Base-by-base conservation (phyloP, 2,888 invertebrate species). In the Ophion costatus region DNA sequence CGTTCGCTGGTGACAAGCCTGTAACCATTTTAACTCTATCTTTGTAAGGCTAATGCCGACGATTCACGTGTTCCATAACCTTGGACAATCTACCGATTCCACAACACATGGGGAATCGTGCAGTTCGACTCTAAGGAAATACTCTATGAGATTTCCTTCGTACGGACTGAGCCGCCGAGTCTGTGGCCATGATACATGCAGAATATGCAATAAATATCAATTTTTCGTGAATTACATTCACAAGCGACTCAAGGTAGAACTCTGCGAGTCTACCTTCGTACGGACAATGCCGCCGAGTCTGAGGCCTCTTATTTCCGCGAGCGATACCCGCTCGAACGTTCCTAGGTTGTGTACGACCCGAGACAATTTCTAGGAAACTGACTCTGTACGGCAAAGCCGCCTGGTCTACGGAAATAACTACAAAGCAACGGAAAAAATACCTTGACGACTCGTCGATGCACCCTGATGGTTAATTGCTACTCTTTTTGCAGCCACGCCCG, bases 281-380 rank as follows among this genome's bases (percentile, higher is more conserved):
- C 75, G 79, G 70, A 61, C 59, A 83, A 79, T 63, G 59, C 76
- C 76, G 76, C 80, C 76, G 76, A 80, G 80, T 83, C 76, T 64
- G 71, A 71, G 80, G 66, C 33, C 76, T 3, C 56, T 66, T 76
- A 76, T 67, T 76, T 67, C 67, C 80, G 59, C 71, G 69, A 74
- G 77, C 74, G 61, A 80, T 59, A 66, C 66, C 75, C 80, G 66
- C 76, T 76, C 64, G 70, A 79, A 84, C 67, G 73, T 59, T 77
- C 5, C 67, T 73, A 59, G 80, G 77, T 71, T 80, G 80, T 67
- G 67, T 69, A 38, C 38, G 61, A 81, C 75, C 51, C 74, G 42
- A 80, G 80, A 74, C 80, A 74, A 74, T 51, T 61, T 74, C 74
- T 33, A 56, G 29, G 67, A 67, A 66, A 45, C 67, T 51, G 74